Conservation (phyloP, 2,113 vertebrate species). For the Antigone vipio region DNA sequence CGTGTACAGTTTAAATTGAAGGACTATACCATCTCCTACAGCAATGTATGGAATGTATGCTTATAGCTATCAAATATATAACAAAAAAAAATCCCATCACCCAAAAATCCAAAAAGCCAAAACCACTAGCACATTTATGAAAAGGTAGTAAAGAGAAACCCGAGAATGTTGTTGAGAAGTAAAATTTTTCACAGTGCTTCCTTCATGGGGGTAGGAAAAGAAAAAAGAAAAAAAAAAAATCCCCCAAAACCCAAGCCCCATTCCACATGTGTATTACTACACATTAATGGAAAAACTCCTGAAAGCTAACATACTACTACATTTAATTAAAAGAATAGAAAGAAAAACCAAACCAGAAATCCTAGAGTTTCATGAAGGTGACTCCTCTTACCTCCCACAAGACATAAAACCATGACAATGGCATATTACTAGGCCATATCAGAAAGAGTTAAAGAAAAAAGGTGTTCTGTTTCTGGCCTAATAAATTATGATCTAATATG, state of each 20-base stretch:
- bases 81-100: not conserved
- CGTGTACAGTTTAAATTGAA: not conserved
- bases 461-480: not conserved
- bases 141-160: not conserved
- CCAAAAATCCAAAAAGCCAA: not conserved
- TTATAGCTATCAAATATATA: not conserved
- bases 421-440: not conserved
- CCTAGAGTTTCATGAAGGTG: not conserved
- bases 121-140: not conserved
- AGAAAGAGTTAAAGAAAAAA: not conserved
- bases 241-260: not conserved
- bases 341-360: not conserved
- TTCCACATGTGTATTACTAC: not conserved
- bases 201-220: not conserved
- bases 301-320: not conserved
- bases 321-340: not conserved
- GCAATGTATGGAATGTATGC: not conserved
- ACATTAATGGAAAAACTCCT: not conserved
- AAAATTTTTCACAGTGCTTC: not conserved
- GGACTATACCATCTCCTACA: not conserved
- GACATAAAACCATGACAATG: not conserved
- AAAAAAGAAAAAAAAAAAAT: not conserved
- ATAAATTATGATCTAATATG: not conserved
- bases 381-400: not conserved
- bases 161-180: not conserved